These are phyloP conservation scores for Hydractinia symbiolongicarpus DNA, from an alignment of 30 jellyfish, hydroid and myxozoan genomes.

Conservation along the genomic window DNA sequence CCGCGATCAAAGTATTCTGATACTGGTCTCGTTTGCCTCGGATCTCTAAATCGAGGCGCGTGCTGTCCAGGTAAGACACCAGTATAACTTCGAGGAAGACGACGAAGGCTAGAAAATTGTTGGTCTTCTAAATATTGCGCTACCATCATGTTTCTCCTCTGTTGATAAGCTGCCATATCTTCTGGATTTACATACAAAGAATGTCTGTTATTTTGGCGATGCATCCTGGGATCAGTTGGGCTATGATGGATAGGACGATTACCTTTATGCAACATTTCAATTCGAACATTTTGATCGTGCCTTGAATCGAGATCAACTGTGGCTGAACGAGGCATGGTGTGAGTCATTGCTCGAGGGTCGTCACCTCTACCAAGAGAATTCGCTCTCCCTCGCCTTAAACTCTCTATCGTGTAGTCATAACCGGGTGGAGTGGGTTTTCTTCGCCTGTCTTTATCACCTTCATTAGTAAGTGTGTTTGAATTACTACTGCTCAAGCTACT, in stretches of 20 bases:
- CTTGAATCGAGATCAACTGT: background rate
- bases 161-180: slow-evolving; percentile 12
- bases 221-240: background rate
- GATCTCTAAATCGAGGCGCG: background rate
- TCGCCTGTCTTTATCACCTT: background rate
- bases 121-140: slow-evolving; percentile 2
- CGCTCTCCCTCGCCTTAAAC: slow-evolving; percentile 53
- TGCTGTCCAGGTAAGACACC: background rate
- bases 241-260: background rate
- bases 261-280: background rate
- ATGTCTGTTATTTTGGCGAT: slow-evolving; percentile 3
- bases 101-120: slow-evolving; percentile 3
- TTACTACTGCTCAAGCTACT: slow-evolving; percentile 7
- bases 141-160: background rate
- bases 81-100: background rate
- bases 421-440: slow-evolving; percentile 63
- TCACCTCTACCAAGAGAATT: slow-evolving; percentile 35
- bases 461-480: background rate
- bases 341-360: background rate
- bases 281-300: background rate
- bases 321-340: slow-evolving; percentile 46
- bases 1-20: slow-evolving; percentile 10
- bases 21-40: background rate
- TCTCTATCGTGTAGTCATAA: slow-evolving; percentile 72
- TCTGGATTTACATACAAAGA: background rate